These are phyloP conservation scores for Hyalella azteca DNA, from an alignment of 2,888 invertebrate genomes.

Conservation along the genomic window DNA sequence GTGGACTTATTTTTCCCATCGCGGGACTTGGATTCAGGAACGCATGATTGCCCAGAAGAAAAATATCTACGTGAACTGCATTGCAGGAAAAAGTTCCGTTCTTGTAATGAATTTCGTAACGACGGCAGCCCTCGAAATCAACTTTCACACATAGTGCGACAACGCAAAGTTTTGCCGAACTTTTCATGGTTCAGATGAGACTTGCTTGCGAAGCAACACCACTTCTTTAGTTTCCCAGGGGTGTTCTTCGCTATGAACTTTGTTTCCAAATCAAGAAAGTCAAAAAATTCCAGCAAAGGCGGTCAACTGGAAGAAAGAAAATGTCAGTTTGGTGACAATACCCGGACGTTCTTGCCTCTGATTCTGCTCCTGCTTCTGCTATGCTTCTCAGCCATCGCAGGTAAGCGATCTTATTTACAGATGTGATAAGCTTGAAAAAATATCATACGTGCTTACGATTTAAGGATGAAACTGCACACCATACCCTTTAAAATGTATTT, in stretches of 20 bases:
- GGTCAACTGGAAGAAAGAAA: not conserved
- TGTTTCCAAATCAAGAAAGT: constrained; percentile 3
- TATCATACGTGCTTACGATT: too few species aligned
- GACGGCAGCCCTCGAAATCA: not conserved
- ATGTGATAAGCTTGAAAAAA: too few species aligned
- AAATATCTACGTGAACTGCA: not conserved
- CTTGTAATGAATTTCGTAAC: not conserved
- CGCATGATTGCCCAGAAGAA: not conserved
- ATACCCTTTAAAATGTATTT: too few species aligned
- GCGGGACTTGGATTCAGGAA: not conserved
- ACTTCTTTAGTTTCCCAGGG: not conserved
- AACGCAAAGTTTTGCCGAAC: not conserved
- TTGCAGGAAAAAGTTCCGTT: not conserved
- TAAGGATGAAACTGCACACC: too few species aligned
- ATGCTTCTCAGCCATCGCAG: not conserved
- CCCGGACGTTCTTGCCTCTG: not conserved
- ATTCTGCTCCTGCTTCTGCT: not conserved
- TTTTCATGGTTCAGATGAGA: constrained; percentile 10
- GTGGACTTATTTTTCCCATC: too few species aligned
- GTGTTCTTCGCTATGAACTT: constrained; percentile 19
- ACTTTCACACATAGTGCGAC: not conserved
- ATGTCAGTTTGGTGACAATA: not conserved
- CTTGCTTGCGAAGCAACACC: constrained; percentile 24
- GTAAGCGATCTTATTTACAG: too few species aligned
- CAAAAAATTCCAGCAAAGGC: not conserved